Evolutionary conservation across 1,140 invertebrate genomes (phyloP), one percentile per base, ranked within the genome.

Genomic region (Planococcus citri): DNA sequence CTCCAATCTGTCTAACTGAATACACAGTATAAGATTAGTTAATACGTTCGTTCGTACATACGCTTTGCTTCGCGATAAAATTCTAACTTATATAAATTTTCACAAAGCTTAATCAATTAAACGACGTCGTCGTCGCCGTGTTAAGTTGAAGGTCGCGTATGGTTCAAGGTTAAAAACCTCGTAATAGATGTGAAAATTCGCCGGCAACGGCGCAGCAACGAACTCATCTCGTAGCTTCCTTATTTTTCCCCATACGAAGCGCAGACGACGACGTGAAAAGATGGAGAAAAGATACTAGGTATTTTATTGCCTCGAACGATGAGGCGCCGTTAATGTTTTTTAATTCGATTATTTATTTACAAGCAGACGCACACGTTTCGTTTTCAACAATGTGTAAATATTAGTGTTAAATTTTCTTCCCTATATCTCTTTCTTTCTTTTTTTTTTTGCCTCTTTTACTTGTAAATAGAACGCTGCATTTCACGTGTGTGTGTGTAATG

Each of bases 1-100:
- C 76, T 9, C 73, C 72, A 20, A 74, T 75, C 37, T 73, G 73
- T 64, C 73, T 72, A 60, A 76, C 77, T 78, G 73, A 14, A 76
- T 76, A 72, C 14, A 74, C 51, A 71, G n/a, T n/a, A 27, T 20
- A 67, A 70, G 68, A 71, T 25, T 37, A 37, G 29, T 68, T 33
- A 21, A 67, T 12, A 25, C 4, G 61, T 67, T 67, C n/a, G 12
- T 21, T 21, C 4, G 17, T 20, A 20, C 57, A 60, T 60, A 24
- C 22, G n/a, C 17, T 3, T 60, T 24, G 3, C 17, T 60, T 60
- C 17, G 57, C 17, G 4, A 21, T 21, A 21, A 21, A 21, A 20
- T n/a, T 41, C 38, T 41, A 12, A 20, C 10, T 12, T 12, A 20
- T 41, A 41, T 41, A 20, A 41, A 20, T 41, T 21, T 24, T 24